Percentiles rank a stretch among this genome's conserved stretches.
Conservation (phyloP, 2,797 vertebrate species). For the Amblyopsis hoosieri region DNA sequence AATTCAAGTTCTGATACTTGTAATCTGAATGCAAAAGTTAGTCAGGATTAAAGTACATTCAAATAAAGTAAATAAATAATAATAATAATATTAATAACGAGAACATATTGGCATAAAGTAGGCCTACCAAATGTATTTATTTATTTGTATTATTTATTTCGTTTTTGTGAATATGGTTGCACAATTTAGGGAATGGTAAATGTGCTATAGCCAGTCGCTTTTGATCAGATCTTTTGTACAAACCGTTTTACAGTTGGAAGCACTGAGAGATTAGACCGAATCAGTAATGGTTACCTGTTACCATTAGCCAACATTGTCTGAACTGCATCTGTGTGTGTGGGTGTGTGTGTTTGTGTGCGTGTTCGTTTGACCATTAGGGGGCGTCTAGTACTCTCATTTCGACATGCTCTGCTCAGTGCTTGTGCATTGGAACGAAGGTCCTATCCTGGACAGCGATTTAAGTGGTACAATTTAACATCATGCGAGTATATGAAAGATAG, state of each 20-base stretch:
- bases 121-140: no score
- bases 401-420: not conserved
- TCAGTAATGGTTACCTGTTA: constrained; percentile 4
- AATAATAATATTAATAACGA: not conserved
- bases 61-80: not conserved
- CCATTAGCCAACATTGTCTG: constrained; percentile 37
- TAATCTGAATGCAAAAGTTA: not conserved
- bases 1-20: constrained; percentile 14
- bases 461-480: constrained; percentile 1
- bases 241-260: no score
- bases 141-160: no score
- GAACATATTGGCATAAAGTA: no score
- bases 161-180: no score
- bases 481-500: no score
- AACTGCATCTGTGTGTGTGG: constrained; percentile 6
- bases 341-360: constrained; percentile 7
- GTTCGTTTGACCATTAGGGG: constrained; percentile 63
- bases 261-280: no score
- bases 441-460: constrained; percentile 11
- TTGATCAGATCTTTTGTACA: no score
- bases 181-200: no score
- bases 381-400: constrained; percentile 57
- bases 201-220: no score
- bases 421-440: no score
- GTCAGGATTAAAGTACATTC: not conserved